These are phyloP conservation scores for Trypoxylus dichotomus DNA, from an alignment of 1,140 invertebrate species.

Conservation along the genomic window DNA sequence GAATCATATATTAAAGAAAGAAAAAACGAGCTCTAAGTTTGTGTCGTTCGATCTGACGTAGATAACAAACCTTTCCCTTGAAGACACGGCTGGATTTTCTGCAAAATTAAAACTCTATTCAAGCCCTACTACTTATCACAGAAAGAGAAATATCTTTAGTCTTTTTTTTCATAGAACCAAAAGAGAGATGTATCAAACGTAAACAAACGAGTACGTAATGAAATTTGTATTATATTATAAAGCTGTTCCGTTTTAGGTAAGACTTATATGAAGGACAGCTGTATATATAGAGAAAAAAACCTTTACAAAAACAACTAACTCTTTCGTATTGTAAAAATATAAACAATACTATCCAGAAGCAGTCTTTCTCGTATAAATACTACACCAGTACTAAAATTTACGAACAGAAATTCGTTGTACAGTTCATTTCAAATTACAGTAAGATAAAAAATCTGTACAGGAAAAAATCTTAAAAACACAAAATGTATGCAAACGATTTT, in stretches of 20 bases:
- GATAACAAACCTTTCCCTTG: constrained; percentile 52
- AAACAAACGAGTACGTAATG: too few species aligned
- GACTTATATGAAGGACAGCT: too few species aligned
- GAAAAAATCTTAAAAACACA: neutral
- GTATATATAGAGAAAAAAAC: too few species aligned
- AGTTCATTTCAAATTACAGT: neutral
- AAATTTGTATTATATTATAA: too few species aligned
- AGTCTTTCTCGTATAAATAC: too few species aligned
- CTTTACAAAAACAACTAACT: too few species aligned
- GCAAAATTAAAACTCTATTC: constrained; percentile 46
- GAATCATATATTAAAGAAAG: neutral
- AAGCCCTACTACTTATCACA: neutral
- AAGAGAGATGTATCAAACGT: too few species aligned
- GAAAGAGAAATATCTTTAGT: neutral
- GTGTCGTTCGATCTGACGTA: neutral
- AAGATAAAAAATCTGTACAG: neutral
- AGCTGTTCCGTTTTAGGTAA: too few species aligned
- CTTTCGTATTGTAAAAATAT: too few species aligned
- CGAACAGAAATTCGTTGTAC: neutral
- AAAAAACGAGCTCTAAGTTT: constrained; percentile 14
- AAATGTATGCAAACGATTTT: neutral
- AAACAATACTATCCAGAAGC: too few species aligned
- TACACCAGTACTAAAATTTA: too few species aligned
- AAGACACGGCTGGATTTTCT: constrained; percentile 51
- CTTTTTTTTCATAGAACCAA: too few species aligned